Conservation (phyloP, 92 coral and sea anemone genomes). For the Umimayanthus kanabou region DNA sequence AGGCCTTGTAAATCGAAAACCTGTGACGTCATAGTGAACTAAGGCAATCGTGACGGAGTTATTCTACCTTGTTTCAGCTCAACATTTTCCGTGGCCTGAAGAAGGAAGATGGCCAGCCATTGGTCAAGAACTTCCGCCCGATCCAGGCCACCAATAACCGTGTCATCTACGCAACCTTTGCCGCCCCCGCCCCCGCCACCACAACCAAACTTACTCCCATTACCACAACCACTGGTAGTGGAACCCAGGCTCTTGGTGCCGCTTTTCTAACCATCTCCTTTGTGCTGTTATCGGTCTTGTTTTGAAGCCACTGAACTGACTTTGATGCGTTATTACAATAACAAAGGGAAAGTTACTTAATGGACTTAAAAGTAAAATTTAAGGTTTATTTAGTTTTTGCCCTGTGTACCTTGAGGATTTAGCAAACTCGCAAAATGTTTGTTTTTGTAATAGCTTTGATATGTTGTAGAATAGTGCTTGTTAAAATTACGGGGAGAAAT, state of each 20-base stretch:
- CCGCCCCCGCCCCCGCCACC: not conserved
- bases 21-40: no score
- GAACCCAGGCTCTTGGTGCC: not conserved
- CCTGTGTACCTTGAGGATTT: no score
- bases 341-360: no score
- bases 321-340: no score
- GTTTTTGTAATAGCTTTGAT: no score
- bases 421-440: no score
- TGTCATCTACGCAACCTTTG: not conserved
- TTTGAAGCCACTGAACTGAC: not conserved
- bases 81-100: conserved; percentile 1
- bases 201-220: not conserved
- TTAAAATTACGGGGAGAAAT: no score
- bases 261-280: not conserved
- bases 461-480: no score
- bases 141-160: conserved; percentile 22
- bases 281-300: not conserved
- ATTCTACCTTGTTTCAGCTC: not conserved
- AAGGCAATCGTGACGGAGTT: not conserved
- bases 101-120: not conserved
- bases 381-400: no score
- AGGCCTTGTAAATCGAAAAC: no score
- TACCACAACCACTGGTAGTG: not conserved
- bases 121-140: conserved; percentile 19
- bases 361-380: no score